Evolutionary conservation across 2,888 invertebrate genomes (phyloP).

Genomic region (Rhodophaea formosa): DNA sequence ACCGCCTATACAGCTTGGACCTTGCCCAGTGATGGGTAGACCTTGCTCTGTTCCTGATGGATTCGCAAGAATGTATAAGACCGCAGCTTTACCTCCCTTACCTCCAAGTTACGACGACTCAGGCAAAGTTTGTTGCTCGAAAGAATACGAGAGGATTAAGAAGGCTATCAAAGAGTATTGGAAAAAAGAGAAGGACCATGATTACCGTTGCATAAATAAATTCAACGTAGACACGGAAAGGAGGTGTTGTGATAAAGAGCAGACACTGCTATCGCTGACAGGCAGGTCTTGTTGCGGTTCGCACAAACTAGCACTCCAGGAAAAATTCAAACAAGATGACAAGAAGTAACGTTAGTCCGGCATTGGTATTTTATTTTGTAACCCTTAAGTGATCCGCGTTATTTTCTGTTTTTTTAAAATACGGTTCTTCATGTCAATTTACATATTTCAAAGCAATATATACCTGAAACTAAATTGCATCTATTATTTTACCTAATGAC

Average conservation of each 20-base stretch:
- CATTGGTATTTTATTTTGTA: conserved; percentile 77
- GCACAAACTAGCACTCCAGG: conserved; percentile 65
- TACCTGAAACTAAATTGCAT: neutral
- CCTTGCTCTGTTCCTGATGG: conserved; percentile 71
- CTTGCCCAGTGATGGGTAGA: conserved; percentile 71
- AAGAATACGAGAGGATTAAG: conserved; percentile 71
- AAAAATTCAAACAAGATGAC: conserved; percentile 51
- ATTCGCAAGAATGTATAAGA: conserved; percentile 71
- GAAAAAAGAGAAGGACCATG: conserved; percentile 60
- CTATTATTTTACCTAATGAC: neutral
- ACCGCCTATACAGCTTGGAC: conserved; percentile 67
- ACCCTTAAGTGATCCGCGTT: conserved; percentile 43
- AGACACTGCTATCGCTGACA: conserved; percentile 51
- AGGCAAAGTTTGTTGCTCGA: conserved; percentile 74
- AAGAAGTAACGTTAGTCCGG: conserved; percentile 32
- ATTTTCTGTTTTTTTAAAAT: neutral
- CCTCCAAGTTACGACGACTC: conserved; percentile 66
- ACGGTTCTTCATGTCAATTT: neutral
- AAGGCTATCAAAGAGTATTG: conserved; percentile 67
- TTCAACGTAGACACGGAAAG: conserved; percentile 68
- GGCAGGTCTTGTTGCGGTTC: conserved; percentile 68
- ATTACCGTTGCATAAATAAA: conserved; percentile 64
- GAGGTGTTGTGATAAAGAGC: conserved; percentile 73
- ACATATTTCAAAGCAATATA: neutral
- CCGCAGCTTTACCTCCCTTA: conserved; percentile 48